Evolutionary conservation across 2,888 invertebrate species (phyloP), one percentile per base, ranked within the genome.

Genomic region (Bellardia bayeri): DNA sequence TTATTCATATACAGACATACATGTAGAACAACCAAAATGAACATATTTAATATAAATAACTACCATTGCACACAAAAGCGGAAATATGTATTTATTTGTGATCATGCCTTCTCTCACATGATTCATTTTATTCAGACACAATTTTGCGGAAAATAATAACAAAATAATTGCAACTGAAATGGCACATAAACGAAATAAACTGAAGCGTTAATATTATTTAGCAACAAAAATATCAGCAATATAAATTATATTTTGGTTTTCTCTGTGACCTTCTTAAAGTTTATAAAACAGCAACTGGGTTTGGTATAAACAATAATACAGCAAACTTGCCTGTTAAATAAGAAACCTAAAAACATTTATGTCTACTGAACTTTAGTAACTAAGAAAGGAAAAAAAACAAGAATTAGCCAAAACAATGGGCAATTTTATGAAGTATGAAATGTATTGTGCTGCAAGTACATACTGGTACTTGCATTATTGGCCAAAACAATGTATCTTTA

Each of bases 381-480:
- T 30, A 40, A 45, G 14, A 16, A 56, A 75, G 0, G 16, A 68
- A 45, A 76, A 69, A 56, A 51, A 54, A n/a, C n/a, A 68, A 63
- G 11, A 30, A 23, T 40, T 37, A 69, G 14, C 11, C 30, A 16
- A 82, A 66, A 87, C 85, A 87, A 87, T 87, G 75, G 82, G 40
- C 85, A 75, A 82, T 85, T 87, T 87, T 76, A 76, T 87, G 75
- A 87, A 82, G 82, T 87, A 87, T 75, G 37, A 79, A 82, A 72
- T 75, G 40, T 16, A 64, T 82, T 74, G 13, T 37, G 5, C 37
- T 37, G 37, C 37, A 6, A 37, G 37, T 37, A 33, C 33, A 33
- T 33, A 49, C 30, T 51, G 3, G 3, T 23, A 33, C 33, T 69
- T 30, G 45, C 49, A 23, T 51, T 66, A 72, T 58, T 66, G 58